phyloP scores from a whole-genome alignment of 2,113 vertebrate genomes.

The Microtus oregoni region DNA sequence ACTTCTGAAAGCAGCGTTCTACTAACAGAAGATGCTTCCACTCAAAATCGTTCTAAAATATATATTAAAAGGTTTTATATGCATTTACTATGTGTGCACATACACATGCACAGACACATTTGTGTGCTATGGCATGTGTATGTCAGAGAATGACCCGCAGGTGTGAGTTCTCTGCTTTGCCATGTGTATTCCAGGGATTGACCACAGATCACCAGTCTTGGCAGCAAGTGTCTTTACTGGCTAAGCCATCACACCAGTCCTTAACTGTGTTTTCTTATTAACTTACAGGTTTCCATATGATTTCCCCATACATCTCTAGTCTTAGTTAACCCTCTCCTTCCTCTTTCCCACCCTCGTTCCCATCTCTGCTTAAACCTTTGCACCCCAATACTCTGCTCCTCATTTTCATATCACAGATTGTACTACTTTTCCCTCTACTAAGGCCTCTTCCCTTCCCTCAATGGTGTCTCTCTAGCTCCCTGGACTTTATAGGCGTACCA shows the following conservation, averaged over 20 bases:
- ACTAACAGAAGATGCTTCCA: background rate
- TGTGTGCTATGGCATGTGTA: background rate
- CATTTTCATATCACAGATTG: background rate
- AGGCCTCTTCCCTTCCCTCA: background rate
- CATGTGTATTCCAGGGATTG: background rate
- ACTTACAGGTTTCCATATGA: background rate
- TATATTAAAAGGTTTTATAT: background rate
- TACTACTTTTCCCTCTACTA: background rate
- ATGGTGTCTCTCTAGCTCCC: background rate
- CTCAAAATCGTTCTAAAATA: background rate
- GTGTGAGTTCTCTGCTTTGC: background rate
- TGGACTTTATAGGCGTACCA: background rate
- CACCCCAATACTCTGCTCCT: background rate
- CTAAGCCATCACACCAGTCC: background rate
- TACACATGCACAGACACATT: too few species aligned
- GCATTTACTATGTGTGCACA: background rate
- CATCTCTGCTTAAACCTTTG: background rate
- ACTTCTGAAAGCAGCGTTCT: background rate
- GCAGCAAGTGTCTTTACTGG: background rate
- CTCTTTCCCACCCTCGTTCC: background rate
- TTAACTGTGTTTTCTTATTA: background rate
- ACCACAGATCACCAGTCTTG: too few species aligned
- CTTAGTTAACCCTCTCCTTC: background rate
- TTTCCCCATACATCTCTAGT: background rate
- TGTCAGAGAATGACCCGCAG: background rate